These are phyloP conservation scores for Halocynthia aurantium DNA, from an alignment of 23 tunicate genomes.

Conservation along the genomic window DNA sequence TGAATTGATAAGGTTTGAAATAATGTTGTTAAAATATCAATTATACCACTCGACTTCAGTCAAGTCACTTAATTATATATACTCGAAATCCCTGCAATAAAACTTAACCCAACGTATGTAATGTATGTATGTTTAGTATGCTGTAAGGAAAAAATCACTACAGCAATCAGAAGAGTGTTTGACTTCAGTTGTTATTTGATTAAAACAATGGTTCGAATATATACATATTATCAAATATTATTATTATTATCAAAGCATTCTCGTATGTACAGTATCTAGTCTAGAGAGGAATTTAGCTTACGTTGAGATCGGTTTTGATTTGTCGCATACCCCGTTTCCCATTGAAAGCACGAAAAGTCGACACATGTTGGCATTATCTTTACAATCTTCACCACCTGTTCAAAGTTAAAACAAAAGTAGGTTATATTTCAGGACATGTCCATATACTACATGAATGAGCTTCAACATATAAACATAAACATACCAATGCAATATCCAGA, in stretches of 20 bases:
- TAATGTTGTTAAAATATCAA: neutral
- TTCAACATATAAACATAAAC: neutral
- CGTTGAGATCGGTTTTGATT: slow-evolving; percentile 2
- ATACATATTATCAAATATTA: too few species aligned
- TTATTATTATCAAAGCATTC: too few species aligned
- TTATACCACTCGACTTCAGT: neutral
- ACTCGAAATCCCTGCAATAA: too few species aligned
- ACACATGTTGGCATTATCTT: slow-evolving; percentile 7
- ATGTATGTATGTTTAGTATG: too few species aligned
- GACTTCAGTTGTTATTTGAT: too few species aligned
- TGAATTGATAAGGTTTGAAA: neutral
- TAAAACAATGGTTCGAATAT: too few species aligned
- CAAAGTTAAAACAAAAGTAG: neutral
- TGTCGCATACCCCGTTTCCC: neutral
- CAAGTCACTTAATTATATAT: too few species aligned
- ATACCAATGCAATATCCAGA: neutral
- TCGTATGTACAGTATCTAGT: neutral
- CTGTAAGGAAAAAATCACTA: too few species aligned
- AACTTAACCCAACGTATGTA: too few species aligned
- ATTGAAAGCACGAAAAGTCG: neutral
- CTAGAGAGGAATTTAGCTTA: neutral
- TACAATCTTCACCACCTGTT: neutral
- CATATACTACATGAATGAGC: too few species aligned
- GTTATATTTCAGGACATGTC: neutral
- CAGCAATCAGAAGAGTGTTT: too few species aligned